Evolutionary conservation across 2,113 vertebrate species (phyloP), one percentile per base, ranked within the genome.

Genomic region (Paradoxurus hermaphroditus): DNA sequence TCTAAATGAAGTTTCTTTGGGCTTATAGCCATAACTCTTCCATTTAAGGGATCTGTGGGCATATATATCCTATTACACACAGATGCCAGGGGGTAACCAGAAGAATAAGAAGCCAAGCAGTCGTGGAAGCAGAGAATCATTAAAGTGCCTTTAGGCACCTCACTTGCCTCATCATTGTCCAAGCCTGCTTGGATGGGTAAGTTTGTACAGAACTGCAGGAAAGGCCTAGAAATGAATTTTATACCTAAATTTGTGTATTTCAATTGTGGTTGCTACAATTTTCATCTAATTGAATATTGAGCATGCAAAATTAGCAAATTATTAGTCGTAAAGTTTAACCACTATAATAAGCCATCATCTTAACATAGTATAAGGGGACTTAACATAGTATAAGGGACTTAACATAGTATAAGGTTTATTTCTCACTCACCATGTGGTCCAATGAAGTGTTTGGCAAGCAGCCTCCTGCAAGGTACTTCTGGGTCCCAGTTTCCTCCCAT

Each of bases 321-420:
- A 49, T 67, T 72, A 67, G 31, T 56, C 51, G 93, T 87, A 95
- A 90, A 79, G 46, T 16, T 51, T 93, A 91, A 91, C 88, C 87
- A 25, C 34, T 84, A 13, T 72, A 67, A 68, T 36, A 90, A 73
- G 34, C 4, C 77, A 72, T 78, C 12, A 53, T 65, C 39, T 91
- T 72, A 44, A n/a, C n/a, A n/a, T n/a, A n/a, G n/a, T n/a, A n/a
- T n/a, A n/a, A n/a, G n/a, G 27, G 29, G 18, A 78, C 27, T 87
- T 91, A 75, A 84, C 44, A 75, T 53, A 53, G 23, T 90, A 53
- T 49, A 93, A 86, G 27, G 29, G 18, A 78, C 27, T 87, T 91
- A 75, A 84, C 44, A 75, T 53, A 53, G 23, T 90, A 53, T 49
- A 93, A 86, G 0, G 18, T 62, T 90, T 90, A 83, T n/a, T 93